These are phyloP conservation scores for Lissonota sp. DNA, from an alignment of 2,888 invertebrate species.

Conservation along the genomic window DNA sequence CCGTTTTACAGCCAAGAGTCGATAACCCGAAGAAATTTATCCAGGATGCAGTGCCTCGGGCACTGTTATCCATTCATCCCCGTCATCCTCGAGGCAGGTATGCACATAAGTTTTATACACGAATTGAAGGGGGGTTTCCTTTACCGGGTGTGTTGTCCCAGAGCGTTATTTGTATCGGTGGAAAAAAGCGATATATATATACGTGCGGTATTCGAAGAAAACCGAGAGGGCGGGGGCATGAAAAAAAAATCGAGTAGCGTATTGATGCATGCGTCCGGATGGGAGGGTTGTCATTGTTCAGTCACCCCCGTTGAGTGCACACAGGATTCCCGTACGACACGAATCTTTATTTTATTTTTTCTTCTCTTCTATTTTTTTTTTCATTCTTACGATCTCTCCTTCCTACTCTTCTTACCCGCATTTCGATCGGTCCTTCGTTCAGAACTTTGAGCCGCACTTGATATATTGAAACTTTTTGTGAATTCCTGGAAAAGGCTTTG, in stretches of 20 bases:
- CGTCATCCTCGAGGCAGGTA: conserved; percentile 55
- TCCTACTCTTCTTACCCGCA: conserved; percentile 25
- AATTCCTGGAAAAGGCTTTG: conserved; percentile 75
- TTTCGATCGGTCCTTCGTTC: conserved; percentile 47
- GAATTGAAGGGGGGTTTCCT: conserved; percentile 10
- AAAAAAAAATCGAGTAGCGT: conserved; percentile 44
- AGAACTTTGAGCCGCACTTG: conserved; percentile 72
- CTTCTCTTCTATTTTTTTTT: not conserved
- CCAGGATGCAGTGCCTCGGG: not conserved
- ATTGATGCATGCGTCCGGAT: conserved; percentile 65
- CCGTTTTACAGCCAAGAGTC: conserved; percentile 15
- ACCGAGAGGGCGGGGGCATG: conserved; percentile 71
- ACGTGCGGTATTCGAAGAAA: conserved; percentile 74
- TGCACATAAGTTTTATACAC: not conserved
- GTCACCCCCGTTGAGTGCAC: conserved; percentile 70
- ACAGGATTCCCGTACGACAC: conserved; percentile 55
- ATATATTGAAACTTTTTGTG: conserved; percentile 80
- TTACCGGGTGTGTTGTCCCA: conserved; percentile 25
- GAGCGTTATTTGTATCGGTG: conserved; percentile 76
- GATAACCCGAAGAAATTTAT: conserved; percentile 19
- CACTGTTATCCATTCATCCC: conserved; percentile 14
- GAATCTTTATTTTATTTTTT: conserved; percentile 39
- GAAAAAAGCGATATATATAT: conserved; percentile 70
- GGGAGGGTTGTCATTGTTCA: conserved; percentile 76
- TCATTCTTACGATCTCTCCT: not conserved